Conservation (phyloP, 1,140 invertebrate species). For the Megalopta genalis region DNA sequence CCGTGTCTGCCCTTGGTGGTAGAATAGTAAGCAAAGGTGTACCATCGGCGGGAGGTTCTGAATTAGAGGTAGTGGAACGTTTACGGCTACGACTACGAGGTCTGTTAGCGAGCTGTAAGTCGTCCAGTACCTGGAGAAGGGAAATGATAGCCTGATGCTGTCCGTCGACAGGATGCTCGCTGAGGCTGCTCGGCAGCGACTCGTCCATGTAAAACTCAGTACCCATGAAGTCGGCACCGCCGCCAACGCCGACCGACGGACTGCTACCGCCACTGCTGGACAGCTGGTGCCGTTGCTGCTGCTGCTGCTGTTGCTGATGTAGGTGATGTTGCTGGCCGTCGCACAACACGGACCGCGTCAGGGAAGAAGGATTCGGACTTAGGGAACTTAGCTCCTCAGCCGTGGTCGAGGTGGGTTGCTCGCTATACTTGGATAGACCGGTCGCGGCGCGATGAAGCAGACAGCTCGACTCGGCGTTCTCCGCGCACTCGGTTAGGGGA, state of each 20-base stretch:
- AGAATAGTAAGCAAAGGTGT: conserved; percentile 18
- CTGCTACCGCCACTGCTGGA: conserved; percentile 73
- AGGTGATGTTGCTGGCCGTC: conserved; percentile 71
- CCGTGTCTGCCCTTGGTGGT: no score
- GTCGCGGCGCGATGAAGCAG: conserved; percentile 37
- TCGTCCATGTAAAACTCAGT: conserved; percentile 94
- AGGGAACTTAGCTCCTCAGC: conserved; percentile 69
- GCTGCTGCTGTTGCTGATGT: conserved; percentile 68
- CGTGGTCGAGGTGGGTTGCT: conserved; percentile 60
- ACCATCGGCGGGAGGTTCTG: conserved; percentile 13
- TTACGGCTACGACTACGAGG: conserved; percentile 74
- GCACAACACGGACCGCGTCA: conserved; percentile 66
- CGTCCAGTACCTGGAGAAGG: conserved; percentile 82
- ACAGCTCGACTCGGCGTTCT: conserved; percentile 59
- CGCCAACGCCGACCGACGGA: conserved; percentile 70
- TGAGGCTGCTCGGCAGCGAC: conserved; percentile 87
- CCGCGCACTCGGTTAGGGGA: conserved; percentile 73
- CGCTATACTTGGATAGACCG: conserved; percentile 42
- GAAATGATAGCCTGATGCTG: conserved; percentile 85
- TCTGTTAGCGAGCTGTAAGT: conserved; percentile 75
- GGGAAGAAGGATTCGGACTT: conserved; percentile 55
- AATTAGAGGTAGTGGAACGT: conserved; percentile 67
- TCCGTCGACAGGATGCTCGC: conserved; percentile 81
- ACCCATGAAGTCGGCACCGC: conserved; percentile 86
- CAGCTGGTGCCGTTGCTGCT: conserved; percentile 57